A percentile compares a stretch with the other conserved stretches of the same genome.
phyloP scores from a whole-genome alignment of 2,888 invertebrate species.

The Tachina grossa region DNA sequence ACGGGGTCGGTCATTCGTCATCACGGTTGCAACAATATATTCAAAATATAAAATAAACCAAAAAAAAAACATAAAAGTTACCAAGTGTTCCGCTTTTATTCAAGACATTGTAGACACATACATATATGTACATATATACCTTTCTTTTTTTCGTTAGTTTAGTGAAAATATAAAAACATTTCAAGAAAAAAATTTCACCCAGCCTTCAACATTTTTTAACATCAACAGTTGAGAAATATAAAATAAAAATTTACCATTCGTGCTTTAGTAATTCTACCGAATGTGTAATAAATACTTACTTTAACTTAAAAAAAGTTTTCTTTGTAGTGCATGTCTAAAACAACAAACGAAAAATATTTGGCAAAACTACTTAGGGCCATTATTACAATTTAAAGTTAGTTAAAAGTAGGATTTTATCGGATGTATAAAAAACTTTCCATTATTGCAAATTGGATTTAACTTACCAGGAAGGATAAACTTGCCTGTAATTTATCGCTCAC shows the following conservation, averaged over 20 bases:
- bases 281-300: slow-evolving; percentile 46
- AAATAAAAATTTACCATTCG: slow-evolving; percentile 43
- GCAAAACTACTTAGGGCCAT: slow-evolving; percentile 42
- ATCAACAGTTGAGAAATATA: slow-evolving; percentile 28
- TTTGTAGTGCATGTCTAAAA: slow-evolving; percentile 49
- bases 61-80: slow-evolving; percentile 22
- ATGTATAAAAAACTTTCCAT: too few relatives aligned
- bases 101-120: neutral
- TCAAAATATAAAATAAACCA: neutral
- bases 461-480: too few relatives aligned
- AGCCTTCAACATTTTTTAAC: slow-evolving; percentile 35
- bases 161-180: slow-evolving; percentile 59
- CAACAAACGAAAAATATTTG: slow-evolving; percentile 41
- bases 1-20: slow-evolving; percentile 55
- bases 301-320: slow-evolving; percentile 22
- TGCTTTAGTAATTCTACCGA: slow-evolving; percentile 62
- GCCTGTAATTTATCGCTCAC: too few relatives aligned
- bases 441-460: too few relatives aligned
- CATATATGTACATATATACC: neutral
- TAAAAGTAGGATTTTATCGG: too few relatives aligned
- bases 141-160: slow-evolving; percentile 39
- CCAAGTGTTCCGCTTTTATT: slow-evolving; percentile 33
- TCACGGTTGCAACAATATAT: neutral
- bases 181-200: slow-evolving; percentile 57
- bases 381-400: too few relatives aligned